A percentile compares a stretch with the other conserved stretches of the same genome.
These are phyloP conservation scores for Solen grandis DNA, from an alignment of 1,140 invertebrate genomes.

Conservation along the genomic window DNA sequence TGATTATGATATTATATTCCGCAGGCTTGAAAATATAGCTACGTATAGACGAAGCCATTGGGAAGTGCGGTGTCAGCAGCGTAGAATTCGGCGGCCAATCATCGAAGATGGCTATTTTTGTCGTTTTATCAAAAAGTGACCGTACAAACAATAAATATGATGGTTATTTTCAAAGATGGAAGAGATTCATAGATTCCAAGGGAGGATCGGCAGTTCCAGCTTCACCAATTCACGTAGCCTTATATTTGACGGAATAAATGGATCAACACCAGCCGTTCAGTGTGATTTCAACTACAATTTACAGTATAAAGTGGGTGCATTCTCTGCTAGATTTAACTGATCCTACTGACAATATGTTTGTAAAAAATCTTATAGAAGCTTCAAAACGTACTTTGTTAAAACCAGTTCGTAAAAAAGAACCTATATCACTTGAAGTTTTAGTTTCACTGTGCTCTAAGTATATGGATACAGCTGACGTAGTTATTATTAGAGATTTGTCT, in stretches of 20 bases:
- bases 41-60: constrained; percentile 1
- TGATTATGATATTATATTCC: too few species aligned
- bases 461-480: constrained; percentile 1
- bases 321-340: constrained; percentile 2
- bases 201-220: constrained; percentile 3
- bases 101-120: constrained; percentile 4
- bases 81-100: not conserved
- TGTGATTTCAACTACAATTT: constrained; percentile 11
- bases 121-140: constrained; percentile 21
- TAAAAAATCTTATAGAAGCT: constrained; percentile 19
- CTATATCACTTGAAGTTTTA: constrained; percentile 10
- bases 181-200: constrained; percentile 1
- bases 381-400: not conserved
- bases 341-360: constrained; percentile 29
- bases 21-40: constrained; percentile 10
- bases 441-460: constrained; percentile 24
- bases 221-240: constrained; percentile 13
- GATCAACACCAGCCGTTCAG: not conserved
- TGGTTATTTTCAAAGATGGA: constrained; percentile 37
- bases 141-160: constrained; percentile 28
- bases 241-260: constrained; percentile 32
- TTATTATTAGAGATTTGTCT: constrained; percentile 27
- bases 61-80: not conserved
- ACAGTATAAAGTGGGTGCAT: constrained; percentile 37
- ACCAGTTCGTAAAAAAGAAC: constrained; percentile 29